These are phyloP conservation scores for Oryctes rhinoceros DNA, from an alignment of 1,140 invertebrate species.

Conservation along the genomic window DNA sequence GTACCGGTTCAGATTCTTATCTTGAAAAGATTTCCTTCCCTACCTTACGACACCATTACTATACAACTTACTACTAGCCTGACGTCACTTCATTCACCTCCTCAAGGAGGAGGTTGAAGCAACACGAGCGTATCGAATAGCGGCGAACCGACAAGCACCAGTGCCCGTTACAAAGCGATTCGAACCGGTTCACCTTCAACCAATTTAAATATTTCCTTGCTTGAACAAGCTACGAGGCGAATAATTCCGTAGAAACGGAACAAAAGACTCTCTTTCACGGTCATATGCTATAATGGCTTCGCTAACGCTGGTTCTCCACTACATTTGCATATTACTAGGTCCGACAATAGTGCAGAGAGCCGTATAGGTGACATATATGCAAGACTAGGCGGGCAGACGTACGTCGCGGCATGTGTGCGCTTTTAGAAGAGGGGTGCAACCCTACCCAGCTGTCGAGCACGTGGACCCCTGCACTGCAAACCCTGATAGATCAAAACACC, in stretches of 20 bases:
- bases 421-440: conserved; percentile 33
- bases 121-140: neutral
- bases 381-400: conserved; percentile 24
- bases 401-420: conserved; percentile 34
- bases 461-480: conserved; percentile 29
- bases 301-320: neutral
- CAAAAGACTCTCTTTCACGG: conserved; percentile 29
- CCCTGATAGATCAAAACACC: conserved; percentile 36
- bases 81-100: conserved; percentile 23
- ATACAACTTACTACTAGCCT: conserved; percentile 2
- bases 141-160: neutral
- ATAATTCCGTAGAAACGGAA: conserved; percentile 21
- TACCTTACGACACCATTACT: conserved; percentile 2
- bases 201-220: conserved; percentile 32
- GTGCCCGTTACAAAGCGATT: conserved; percentile 7
- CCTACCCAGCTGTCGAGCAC: conserved; percentile 33
- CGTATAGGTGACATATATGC: conserved; percentile 34
- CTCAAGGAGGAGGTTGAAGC: neutral
- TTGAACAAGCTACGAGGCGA: conserved; percentile 7
- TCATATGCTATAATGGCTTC: conserved; percentile 20
- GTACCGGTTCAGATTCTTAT: conserved; percentile 18
- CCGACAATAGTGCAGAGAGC: conserved; percentile 8
- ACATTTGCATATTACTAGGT: conserved; percentile 26
- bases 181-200: conserved; percentile 33
- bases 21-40: conserved; percentile 28